A percentile compares a stretch with the other conserved stretches of the same genome.
Conservation (phyloP, 2,888 invertebrate genomes). For the Papilio elwesi region DNA sequence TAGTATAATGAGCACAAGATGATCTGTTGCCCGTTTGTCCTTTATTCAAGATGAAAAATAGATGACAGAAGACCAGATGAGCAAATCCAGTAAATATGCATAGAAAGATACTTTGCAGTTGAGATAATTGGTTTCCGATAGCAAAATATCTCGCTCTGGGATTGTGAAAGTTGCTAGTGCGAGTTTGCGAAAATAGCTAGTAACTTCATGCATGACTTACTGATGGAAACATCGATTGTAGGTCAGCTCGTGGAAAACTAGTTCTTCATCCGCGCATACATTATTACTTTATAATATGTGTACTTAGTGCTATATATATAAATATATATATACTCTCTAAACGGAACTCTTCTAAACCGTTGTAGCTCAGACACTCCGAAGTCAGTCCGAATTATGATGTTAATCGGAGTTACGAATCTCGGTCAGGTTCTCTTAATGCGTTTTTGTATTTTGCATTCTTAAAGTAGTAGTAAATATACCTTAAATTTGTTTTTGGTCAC, state of each 20-base stretch:
- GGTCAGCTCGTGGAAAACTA: constrained; percentile 31
- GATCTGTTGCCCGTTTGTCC: constrained; percentile 2
- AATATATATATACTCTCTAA: no score
- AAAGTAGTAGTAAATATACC: no score
- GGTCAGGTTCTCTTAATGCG: no score
- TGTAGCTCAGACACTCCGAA: no score
- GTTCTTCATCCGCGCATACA: constrained; percentile 9
- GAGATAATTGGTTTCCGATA: constrained; percentile 24
- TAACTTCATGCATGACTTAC: constrained; percentile 38
- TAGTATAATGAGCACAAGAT: constrained; percentile 8
- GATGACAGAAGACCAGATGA: constrained; percentile 13
- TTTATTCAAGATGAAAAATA: constrained; percentile 10
- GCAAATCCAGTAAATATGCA: not conserved
- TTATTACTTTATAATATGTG: constrained; percentile 5
- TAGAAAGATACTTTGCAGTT: not conserved
- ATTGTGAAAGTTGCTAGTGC: constrained; percentile 37
- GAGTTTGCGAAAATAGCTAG: constrained; percentile 32
- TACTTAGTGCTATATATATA: not conserved
- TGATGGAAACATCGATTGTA: constrained; percentile 35
- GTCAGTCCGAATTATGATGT: no score
- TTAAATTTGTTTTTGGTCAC: no score
- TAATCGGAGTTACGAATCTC: no score
- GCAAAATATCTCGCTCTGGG: constrained; percentile 19
- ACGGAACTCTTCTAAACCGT: no score
- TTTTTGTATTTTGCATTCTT: no score